Conservation (phyloP, 2,113 vertebrate species). For the Alethe castanea region DNA sequence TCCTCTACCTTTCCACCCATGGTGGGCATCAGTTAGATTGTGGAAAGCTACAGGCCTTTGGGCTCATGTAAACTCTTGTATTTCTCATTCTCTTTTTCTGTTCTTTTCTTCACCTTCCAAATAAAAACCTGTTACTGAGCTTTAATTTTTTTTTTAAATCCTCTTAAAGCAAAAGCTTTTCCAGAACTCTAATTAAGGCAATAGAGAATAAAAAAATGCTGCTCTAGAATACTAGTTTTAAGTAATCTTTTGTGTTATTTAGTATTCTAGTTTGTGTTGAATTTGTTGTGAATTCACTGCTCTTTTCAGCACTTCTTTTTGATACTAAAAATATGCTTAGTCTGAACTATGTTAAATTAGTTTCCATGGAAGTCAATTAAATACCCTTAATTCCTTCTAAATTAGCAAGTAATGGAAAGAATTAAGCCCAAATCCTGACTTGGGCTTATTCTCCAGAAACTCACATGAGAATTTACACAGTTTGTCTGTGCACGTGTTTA, state of each 20-base stretch:
- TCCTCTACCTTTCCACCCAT: not conserved
- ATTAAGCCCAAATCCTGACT: not conserved
- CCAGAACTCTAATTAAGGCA: not conserved
- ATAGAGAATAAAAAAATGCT: not conserved
- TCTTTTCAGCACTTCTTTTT: not conserved
- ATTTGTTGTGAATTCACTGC: not conserved
- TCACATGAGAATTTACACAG: not conserved
- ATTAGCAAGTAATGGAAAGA: not conserved
- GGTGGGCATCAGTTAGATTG: not conserved
- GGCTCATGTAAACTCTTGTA: not conserved
- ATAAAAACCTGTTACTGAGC: not conserved
- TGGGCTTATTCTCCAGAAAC: not conserved
- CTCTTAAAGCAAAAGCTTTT: not conserved
- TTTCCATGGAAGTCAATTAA: slow-evolving; percentile 44
- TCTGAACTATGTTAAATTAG: slow-evolving; percentile 3
- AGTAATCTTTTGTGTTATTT: not conserved
- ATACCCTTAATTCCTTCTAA: not conserved
- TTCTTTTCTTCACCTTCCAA: not conserved
- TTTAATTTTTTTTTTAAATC: not conserved
- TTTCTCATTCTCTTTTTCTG: not conserved
- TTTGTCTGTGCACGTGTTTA: not conserved
- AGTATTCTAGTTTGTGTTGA: not conserved
- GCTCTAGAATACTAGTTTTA: not conserved
- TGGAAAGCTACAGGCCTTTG: not conserved
- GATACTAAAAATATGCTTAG: not conserved